Evolutionary conservation across 2,888 invertebrate species (phyloP).

Genomic region (Diaperis boleti): DNA sequence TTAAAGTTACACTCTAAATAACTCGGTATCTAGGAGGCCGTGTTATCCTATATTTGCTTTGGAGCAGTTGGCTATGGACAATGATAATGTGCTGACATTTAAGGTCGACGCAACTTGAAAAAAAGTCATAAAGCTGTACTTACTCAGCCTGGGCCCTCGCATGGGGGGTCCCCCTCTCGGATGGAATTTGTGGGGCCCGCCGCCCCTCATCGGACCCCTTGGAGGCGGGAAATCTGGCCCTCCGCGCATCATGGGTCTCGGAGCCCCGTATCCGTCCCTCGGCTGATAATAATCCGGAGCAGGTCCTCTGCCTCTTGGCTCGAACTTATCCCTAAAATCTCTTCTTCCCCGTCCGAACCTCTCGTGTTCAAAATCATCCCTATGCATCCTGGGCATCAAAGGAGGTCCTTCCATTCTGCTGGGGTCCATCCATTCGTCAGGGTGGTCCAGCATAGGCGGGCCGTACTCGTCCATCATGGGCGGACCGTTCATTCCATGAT

Average conservation of each 20-base stretch:
- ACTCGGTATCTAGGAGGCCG: no score
- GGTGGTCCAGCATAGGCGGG: conserved; percentile 38
- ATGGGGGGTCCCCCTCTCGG: conserved; percentile 57
- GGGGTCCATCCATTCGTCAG: conserved; percentile 47
- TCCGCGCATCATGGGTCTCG: conserved; percentile 54
- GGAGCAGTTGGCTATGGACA: no score
- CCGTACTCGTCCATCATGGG: conserved; percentile 47
- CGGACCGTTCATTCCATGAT: conserved; percentile 37
- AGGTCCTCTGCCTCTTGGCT: conserved; percentile 44
- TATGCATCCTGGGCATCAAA: conserved; percentile 37
- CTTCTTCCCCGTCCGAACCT: conserved; percentile 55
- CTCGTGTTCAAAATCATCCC: conserved; percentile 49
- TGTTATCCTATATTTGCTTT: no score
- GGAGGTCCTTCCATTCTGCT: conserved; percentile 31
- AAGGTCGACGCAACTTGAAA: no score
- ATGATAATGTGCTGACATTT: no score
- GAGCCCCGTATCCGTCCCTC: conserved; percentile 40
- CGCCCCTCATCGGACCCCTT: conserved; percentile 52
- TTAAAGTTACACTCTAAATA: no score
- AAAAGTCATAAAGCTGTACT: conserved; percentile 7
- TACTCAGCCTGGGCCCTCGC: conserved; percentile 44
- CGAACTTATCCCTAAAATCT: conserved; percentile 51
- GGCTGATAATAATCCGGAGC: conserved; percentile 50
- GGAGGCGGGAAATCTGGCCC: conserved; percentile 57
- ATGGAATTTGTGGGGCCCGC: conserved; percentile 52